These are phyloP conservation scores for Selenia dentaria DNA, from an alignment of 2,888 invertebrate species.

Conservation along the genomic window DNA sequence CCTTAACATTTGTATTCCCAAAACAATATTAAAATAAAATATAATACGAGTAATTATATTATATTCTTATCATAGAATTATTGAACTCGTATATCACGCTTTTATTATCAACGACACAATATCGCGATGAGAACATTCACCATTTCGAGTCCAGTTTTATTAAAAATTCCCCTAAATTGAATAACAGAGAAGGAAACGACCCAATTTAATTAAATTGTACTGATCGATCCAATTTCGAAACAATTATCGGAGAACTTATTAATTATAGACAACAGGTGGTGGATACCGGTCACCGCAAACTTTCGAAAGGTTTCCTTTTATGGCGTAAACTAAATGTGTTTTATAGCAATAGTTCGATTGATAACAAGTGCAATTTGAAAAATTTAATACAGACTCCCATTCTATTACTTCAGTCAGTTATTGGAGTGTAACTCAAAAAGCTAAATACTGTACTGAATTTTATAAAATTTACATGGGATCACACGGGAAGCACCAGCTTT, in stretches of 20 bases:
- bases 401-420: too few relatives aligned
- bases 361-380: too few relatives aligned
- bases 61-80: too few relatives aligned
- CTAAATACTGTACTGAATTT: too few relatives aligned
- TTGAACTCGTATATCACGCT: neutral
- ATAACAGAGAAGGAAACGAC: conserved; percentile 19
- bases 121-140: neutral
- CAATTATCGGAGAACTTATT: conserved; percentile 56
- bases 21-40: too few relatives aligned
- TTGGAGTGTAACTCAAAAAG: too few relatives aligned
- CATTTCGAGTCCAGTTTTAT: too few relatives aligned
- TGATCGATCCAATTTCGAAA: conserved; percentile 41
- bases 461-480: too few relatives aligned
- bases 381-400: too few relatives aligned
- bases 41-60: too few relatives aligned
- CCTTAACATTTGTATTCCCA: too few relatives aligned
- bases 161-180: neutral
- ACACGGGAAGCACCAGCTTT: too few relatives aligned
- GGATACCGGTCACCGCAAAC: conserved; percentile 25
- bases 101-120: neutral
- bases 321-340: neutral
- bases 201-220: conserved; percentile 54
- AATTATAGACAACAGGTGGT: conserved; percentile 58
- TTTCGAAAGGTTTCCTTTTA: conserved; percentile 15
- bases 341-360: neutral